These are phyloP conservation scores for Trochalopteron elliotii DNA, from an alignment of 2,113 vertebrate species.

Conservation along the genomic window DNA sequence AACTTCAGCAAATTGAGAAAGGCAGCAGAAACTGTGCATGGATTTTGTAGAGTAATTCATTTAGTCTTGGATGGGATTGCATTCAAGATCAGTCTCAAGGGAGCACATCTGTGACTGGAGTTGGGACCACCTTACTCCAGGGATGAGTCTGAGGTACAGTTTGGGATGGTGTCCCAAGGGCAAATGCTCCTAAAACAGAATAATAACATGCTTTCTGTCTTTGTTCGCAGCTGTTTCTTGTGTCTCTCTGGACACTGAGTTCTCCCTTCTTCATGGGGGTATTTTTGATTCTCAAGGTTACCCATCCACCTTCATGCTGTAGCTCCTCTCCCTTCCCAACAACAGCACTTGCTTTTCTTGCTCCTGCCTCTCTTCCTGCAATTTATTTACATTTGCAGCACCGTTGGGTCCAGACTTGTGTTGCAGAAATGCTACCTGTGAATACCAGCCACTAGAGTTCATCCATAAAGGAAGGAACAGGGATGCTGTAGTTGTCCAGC, in stretches of 20 bases:
- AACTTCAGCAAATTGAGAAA: not conserved
- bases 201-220: not conserved
- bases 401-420: not conserved
- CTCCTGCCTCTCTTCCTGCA: not conserved
- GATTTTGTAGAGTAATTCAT: not conserved
- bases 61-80: not conserved
- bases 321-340: not conserved
- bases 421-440: not conserved
- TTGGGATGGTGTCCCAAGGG: not conserved
- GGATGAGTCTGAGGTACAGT: not conserved
- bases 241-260: not conserved
- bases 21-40: not conserved
- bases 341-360: not conserved
- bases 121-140: not conserved
- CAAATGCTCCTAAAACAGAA: not conserved
- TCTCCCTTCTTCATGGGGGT: not conserved
- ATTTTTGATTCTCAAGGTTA: not conserved
- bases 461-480: not conserved
- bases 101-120: not conserved
- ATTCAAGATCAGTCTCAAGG: not conserved
- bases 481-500: not conserved
- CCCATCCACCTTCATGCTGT: not conserved
- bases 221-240: not conserved
- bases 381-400: not conserved
- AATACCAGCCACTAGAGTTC: fast-evolving